Base-by-base conservation (phyloP, 2,888 invertebrate genomes). In the Lamellibrachia columna region DNA sequence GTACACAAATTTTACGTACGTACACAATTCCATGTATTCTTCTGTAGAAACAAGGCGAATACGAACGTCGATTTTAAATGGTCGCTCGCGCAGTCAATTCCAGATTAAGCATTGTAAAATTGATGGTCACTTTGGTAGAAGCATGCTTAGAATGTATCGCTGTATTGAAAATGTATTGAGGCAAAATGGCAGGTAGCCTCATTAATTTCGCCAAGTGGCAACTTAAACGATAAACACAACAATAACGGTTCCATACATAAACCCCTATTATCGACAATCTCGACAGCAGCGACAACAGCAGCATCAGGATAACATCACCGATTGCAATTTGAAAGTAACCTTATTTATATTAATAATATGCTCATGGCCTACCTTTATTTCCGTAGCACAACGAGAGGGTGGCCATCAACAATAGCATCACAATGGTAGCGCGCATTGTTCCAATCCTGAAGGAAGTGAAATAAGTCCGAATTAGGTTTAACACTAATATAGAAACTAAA, bases 361-460 rank as follows among this genome's bases (percentile, higher is more conserved):
- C 4, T 75, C 11, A 22, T 0, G 75, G 4, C 75, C n/a, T 75
- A 22, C 75, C 75, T 75, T 75, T 75, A 22, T 15, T 6, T 75
- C 75, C 75, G 75, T 75, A 75, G 75, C 11, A 6, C n/a, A 15
- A 75, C 22, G 75, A 22, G 15, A 75, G 15, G 6, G 11, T 75
- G n/a, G 3, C 11, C 75, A 22, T 3, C 15, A 75, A n/a, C 3
- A 75, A n/a, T 22, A 75, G 22, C 2, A 11, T 75, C 75, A 75
- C 15, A 75, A 75, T n/a, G n/a, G 75, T 75, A 75, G 75, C 75
- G n/a, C 75, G 75, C 75, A 75, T 75, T 75, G 75, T 75, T 75
- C 75, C 75, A 22, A 75, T 75, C 22, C 75, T 15, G 75, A 75
- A 75, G 11, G 22, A 75, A 75, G 22, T 22, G 2, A 22, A 75